Conservation (phyloP, 2,113 vertebrate genomes). For the Stigmatopora argus region DNA sequence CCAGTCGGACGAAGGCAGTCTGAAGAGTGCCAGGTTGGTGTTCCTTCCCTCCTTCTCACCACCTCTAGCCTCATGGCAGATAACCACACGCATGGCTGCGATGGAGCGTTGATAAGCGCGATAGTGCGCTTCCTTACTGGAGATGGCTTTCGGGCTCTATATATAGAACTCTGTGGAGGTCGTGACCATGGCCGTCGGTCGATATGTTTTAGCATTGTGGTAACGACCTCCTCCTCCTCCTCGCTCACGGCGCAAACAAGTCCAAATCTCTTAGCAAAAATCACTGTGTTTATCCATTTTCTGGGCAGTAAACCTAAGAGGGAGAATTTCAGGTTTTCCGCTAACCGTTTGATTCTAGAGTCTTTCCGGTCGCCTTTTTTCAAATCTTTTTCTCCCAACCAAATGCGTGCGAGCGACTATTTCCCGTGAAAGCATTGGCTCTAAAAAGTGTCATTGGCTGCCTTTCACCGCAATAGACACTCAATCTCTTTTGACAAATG, state of each 20-base stretch:
- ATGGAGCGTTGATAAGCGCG: slow-evolving; percentile 19
- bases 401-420: neutral
- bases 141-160: neutral
- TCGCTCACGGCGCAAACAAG: neutral
- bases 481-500: too few relatives aligned
- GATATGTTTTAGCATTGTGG: neutral
- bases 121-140: neutral
- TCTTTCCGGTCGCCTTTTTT: neutral
- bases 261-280: neutral
- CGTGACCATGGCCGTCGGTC: neutral
- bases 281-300: neutral
- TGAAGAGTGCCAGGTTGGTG: slow-evolving; percentile 88
- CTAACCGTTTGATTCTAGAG: neutral
- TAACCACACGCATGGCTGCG: slow-evolving; percentile 19
- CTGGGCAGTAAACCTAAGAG: neutral
- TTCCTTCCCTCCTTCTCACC: neutral
- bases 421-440: neutral
- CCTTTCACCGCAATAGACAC: too few relatives aligned
- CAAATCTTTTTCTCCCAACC: neutral
- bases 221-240: too few relatives aligned
- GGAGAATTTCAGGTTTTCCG: neutral
- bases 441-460: neutral
- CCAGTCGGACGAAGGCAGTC: slow-evolving; percentile 81
- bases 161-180: neutral
- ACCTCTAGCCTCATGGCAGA: slow-evolving; percentile 33